Conservation (phyloP, 2,888 invertebrate species). For the Escarpia spicata region DNA sequence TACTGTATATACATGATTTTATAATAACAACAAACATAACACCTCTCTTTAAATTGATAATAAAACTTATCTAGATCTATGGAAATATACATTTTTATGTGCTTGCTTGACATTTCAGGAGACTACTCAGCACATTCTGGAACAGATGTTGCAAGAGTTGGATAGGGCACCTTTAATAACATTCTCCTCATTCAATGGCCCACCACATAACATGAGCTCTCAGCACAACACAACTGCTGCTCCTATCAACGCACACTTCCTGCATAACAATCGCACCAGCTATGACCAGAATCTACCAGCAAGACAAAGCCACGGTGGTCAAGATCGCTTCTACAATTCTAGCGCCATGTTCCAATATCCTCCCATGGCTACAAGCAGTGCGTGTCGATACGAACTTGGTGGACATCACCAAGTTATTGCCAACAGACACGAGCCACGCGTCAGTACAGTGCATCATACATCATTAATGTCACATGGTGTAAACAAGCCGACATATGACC, state of each 20-base stretch:
- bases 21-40: no score
- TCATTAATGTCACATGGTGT: neutral
- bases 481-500: neutral
- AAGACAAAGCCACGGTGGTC: neutral
- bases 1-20: no score
- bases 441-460: neutral
- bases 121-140: neutral
- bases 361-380: neutral
- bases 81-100: neutral
- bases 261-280: neutral
- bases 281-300: neutral
- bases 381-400: neutral
- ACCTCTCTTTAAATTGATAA: no score
- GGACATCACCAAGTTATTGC: neutral
- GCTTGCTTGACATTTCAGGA: neutral
- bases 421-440: neutral
- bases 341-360: neutral
- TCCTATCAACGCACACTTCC: neutral
- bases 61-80: neutral
- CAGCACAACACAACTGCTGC: neutral
- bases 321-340: neutral
- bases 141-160: neutral
- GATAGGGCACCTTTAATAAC: neutral
- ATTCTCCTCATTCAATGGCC: neutral
- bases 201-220: neutral